phyloP scores from a whole-genome alignment of 2,797 vertebrate genomes.

The Hippopotamyrus pictus region DNA sequence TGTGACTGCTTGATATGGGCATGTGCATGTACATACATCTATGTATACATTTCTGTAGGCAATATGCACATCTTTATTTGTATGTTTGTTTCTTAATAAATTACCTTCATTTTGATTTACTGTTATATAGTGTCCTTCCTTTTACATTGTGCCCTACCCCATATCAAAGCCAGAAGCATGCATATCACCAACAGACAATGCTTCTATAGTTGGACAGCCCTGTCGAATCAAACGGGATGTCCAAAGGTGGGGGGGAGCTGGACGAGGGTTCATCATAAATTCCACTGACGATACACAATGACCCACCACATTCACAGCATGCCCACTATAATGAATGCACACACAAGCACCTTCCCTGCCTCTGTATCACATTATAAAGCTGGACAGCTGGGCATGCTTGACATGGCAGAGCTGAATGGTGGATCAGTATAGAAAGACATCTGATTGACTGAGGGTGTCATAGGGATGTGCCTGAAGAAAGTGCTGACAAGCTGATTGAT shows the following conservation, averaged over 20 bases:
- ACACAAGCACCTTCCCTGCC: not conserved
- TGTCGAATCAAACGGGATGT: not conserved
- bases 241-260: not conserved
- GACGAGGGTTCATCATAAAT: not conserved
- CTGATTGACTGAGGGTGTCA: not conserved
- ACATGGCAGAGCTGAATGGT: not conserved
- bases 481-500: not conserved
- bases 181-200: not conserved
- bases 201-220: not conserved
- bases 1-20: not conserved
- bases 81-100: not conserved
- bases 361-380: not conserved
- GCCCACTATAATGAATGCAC: not conserved
- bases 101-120: not conserved
- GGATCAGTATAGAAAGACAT: not conserved
- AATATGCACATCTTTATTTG: not conserved
- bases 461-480: too few relatives aligned
- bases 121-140: not conserved
- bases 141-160: not conserved
- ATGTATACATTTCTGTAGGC: not conserved
- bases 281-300: not conserved
- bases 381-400: not conserved
- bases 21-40: not conserved
- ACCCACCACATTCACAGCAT: not conserved
- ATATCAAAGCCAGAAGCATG: not conserved